Conservation (phyloP, 1,140 invertebrate species). For the Eriocheir sinensis region DNA sequence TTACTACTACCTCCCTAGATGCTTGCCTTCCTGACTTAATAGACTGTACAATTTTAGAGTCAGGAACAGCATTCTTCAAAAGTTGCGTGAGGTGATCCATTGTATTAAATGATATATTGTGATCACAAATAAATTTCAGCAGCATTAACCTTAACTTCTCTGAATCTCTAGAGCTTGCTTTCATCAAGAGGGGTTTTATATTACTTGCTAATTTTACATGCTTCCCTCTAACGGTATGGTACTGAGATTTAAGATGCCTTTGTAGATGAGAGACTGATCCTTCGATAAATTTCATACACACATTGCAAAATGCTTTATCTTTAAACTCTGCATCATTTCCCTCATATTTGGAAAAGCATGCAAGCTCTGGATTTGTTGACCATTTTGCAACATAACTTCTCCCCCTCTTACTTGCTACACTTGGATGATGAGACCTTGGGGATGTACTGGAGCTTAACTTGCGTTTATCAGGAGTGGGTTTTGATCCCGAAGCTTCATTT, state of each 20-base stretch:
- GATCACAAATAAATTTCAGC: neutral
- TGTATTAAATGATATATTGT: constrained; percentile 26
- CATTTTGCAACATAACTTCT: neutral
- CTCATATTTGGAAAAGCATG: neutral
- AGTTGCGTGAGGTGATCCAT: neutral
- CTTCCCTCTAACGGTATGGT: too few species aligned
- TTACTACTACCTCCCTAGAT: neutral
- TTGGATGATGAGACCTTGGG: neutral
- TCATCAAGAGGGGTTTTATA: too few species aligned
- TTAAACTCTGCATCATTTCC: neutral
- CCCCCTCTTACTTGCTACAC: neutral
- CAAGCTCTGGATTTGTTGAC: neutral
- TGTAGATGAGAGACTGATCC: too few species aligned
- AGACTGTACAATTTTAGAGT: neutral
- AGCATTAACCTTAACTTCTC: constrained; percentile 5
- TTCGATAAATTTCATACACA: too few species aligned
- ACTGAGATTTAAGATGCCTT: too few species aligned
- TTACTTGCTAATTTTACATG: too few species aligned
- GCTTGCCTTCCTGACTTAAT: neutral
- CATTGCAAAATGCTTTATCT: neutral
- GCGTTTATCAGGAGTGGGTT: neutral
- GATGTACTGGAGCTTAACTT: neutral
- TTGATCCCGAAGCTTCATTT: neutral
- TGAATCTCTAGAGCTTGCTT: too few species aligned
- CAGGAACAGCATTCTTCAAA: neutral